Base-by-base conservation (phyloP, 2,888 invertebrate genomes). In the Xylocampa areola region DNA sequence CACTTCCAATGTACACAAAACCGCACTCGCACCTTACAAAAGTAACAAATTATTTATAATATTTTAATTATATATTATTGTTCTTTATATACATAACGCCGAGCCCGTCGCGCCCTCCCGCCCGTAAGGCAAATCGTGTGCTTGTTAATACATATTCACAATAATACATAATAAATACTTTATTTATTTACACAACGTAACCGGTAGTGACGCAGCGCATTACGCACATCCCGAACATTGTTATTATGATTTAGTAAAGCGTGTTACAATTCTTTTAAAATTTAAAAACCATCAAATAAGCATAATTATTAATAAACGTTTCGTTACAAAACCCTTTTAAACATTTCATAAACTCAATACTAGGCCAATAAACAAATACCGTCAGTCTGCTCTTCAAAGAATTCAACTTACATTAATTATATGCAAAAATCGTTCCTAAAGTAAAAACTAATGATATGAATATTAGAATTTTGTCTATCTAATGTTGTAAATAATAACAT, bases 371-470 rank as follows among this genome's bases (percentile, higher is more conserved):
- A 86, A 87, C 82, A 77, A 85, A 87, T 81, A 81, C 73, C 71
- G 74, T 87, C 88, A 88, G 86, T 88, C 84, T 78, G 79, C 79
- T 82, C 74, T 57, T 77, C 75, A 84, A 85, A 75, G 77, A 82
- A 82, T 81, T 84, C 79, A 89, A 88, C 84, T 86, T 85, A 87
- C 82, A 86, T 83, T 82, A 77, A 79, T 79, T 76, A 85, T 80
- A 81, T 80, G 82, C 82, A 81, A 86, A 87, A 89, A 88, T 86
- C 85, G 85, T 82, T 80, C 84, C 92, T 93, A 92, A 92, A 92
- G 89, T 93, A 92, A 90, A 90, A 92, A 81, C 93, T 94, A 94
- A 92, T 94, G 93, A 94, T 94, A 94, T 94, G 93, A 90, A 92
- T 86, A 89, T 86, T 89, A 90, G 66, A 93, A 93, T 93, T 93